Conservation (phyloP, 2,888 invertebrate species). For the Philereme vetulata region DNA sequence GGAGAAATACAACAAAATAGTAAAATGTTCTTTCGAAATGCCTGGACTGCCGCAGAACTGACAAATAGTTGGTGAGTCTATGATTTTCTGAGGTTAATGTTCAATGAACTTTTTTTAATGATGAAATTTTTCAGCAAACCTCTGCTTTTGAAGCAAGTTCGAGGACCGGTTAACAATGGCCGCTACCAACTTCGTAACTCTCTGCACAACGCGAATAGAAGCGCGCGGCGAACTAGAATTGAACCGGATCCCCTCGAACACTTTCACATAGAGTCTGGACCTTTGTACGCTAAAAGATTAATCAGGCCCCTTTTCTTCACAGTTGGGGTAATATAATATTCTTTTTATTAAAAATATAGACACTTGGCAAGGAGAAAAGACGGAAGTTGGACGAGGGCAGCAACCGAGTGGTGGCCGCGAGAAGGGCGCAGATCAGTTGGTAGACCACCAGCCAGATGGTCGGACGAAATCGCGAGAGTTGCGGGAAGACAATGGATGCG, state of each 20-base stretch:
- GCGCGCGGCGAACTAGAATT: slow-evolving; percentile 48
- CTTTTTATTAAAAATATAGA: neutral
- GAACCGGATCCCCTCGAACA: slow-evolving; percentile 71
- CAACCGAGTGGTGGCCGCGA: too few species aligned
- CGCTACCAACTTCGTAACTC: slow-evolving; percentile 62
- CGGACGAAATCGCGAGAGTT: too few species aligned
- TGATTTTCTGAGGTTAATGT: slow-evolving; percentile 24
- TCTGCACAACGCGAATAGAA: slow-evolving; percentile 64
- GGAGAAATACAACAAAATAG: slow-evolving; percentile 42
- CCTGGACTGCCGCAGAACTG: slow-evolving; percentile 66
- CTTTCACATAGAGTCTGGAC: slow-evolving; percentile 67
- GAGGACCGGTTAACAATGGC: slow-evolving; percentile 43
- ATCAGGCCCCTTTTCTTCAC: slow-evolving; percentile 87
- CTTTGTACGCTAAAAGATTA: slow-evolving; percentile 71
- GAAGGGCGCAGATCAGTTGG: too few species aligned
- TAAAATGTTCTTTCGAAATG: slow-evolving; percentile 76
- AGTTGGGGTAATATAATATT: slow-evolving; percentile 76
- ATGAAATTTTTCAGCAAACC: slow-evolving; percentile 49
- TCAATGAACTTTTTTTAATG: slow-evolving; percentile 11
- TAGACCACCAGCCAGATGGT: too few species aligned
- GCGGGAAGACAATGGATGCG: too few species aligned
- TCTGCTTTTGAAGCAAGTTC: slow-evolving; percentile 48
- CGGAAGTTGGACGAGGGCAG: too few species aligned
- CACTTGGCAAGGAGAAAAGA: too few species aligned
- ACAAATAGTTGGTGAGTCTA: slow-evolving; percentile 62